Percentiles rank a stretch among this genome's conserved stretches.
phyloP scores from a whole-genome alignment of 2,888 invertebrate species.

The Spisula solida region DNA sequence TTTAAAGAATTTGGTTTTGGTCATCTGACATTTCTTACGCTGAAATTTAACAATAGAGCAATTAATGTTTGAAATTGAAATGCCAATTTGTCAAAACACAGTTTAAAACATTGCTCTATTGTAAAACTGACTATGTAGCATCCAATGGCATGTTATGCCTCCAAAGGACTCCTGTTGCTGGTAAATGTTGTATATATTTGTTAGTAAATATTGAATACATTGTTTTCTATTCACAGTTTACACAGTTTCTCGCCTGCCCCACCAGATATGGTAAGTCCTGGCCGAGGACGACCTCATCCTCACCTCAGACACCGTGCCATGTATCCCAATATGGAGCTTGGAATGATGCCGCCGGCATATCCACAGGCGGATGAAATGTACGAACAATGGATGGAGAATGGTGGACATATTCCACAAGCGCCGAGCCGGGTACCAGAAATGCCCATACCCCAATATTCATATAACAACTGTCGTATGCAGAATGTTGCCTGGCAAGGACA shows the following conservation, averaged over 20 bases:
- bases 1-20: too few relatives aligned
- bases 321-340: conserved; percentile 69
- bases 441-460: conserved; percentile 61
- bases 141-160: too few relatives aligned
- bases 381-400: conserved; percentile 72
- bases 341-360: conserved; percentile 67
- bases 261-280: conserved; percentile 77
- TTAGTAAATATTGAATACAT: too few relatives aligned
- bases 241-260: conserved; percentile 74
- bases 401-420: conserved; percentile 52
- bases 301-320: conserved; percentile 74
- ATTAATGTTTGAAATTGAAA: too few relatives aligned
- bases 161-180: too few relatives aligned
- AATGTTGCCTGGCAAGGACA: conserved; percentile 70
- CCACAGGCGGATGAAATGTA: conserved; percentile 72
- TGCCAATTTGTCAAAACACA: too few relatives aligned
- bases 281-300: conserved; percentile 62
- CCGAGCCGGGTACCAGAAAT: conserved; percentile 46
- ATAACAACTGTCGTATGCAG: conserved; percentile 72
- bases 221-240: conserved; percentile 72
- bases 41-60: too few relatives aligned
- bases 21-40: too few relatives aligned
- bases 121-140: too few relatives aligned
- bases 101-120: too few relatives aligned
- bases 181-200: too few relatives aligned